Conservation (phyloP, 2,888 invertebrate species). For the Dicranocentrus wangi region DNA sequence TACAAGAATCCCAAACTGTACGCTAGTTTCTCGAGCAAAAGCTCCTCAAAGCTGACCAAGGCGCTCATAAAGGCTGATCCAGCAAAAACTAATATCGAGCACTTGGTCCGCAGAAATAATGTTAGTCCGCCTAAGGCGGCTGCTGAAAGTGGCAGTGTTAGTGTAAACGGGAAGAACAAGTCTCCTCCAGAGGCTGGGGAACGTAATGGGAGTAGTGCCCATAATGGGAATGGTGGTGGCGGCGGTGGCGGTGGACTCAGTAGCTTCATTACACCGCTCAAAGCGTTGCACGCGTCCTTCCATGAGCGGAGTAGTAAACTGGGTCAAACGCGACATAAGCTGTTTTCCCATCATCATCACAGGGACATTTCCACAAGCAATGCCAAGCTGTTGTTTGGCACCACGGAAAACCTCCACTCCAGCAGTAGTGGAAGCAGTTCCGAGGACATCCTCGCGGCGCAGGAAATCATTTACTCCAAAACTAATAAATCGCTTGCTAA, state of each 20-base stretch:
- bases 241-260: constrained; percentile 53
- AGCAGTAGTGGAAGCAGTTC: constrained; percentile 52
- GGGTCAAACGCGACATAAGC: constrained; percentile 63
- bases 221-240: constrained; percentile 12
- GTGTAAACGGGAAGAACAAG: constrained; percentile 52
- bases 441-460: constrained; percentile 54
- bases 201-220: constrained; percentile 23
- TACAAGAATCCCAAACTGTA: constrained; percentile 68
- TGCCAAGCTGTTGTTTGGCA: constrained; percentile 62
- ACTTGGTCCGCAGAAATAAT: constrained; percentile 67
- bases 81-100: constrained; percentile 71
- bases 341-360: constrained; percentile 66
- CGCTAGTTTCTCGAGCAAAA: constrained; percentile 70
- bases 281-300: constrained; percentile 70
- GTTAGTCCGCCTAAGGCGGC: constrained; percentile 34
- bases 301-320: constrained; percentile 69
- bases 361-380: constrained; percentile 59
- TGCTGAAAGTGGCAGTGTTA: constrained; percentile 21
- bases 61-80: constrained; percentile 69
- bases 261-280: constrained; percentile 67
- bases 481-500: constrained; percentile 28
- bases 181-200: constrained; percentile 48
- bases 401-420: constrained; percentile 59
- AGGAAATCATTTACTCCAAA: constrained; percentile 54
- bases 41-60: constrained; percentile 64